Evolutionary conservation across 2,797 vertebrate species (phyloP).

Genomic region (Helarctos malayanus): DNA sequence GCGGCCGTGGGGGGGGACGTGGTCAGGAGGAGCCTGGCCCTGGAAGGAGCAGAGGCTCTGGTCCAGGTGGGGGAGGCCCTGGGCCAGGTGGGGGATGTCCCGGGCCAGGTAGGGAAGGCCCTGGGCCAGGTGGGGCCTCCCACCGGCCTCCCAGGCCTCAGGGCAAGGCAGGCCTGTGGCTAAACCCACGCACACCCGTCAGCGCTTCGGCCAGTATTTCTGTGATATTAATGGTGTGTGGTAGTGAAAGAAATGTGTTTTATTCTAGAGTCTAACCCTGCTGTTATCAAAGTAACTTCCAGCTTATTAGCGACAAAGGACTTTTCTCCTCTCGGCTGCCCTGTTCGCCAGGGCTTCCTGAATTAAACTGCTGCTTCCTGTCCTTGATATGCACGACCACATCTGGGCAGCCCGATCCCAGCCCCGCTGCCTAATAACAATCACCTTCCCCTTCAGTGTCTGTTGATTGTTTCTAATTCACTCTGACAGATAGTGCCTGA

Average conservation of each 20-base stretch:
- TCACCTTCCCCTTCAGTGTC: conserved; percentile 99
- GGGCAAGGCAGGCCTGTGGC: conserved; percentile 87
- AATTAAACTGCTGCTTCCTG: conserved; percentile 99
- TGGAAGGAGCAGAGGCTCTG: background rate
- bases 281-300: conserved; percentile 99
- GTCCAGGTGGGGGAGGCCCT: too few relatives aligned
- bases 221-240: conserved; percentile 91
- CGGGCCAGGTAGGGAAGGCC: background rate
- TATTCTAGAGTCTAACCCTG: conserved; percentile 94
- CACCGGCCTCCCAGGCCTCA: conserved; percentile 62
- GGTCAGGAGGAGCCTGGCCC: conserved; percentile 58
- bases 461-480: conserved; percentile 99
- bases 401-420: conserved; percentile 99
- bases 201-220: conserved; percentile 90
- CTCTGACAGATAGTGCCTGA: conserved; percentile 99
- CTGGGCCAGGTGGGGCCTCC: background rate
- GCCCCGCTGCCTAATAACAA: conserved; percentile 99
- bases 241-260: conserved; percentile 91
- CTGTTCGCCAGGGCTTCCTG: conserved; percentile 97
- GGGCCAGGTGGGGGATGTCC: background rate
- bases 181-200: conserved; percentile 88
- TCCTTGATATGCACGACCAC: conserved; percentile 99
- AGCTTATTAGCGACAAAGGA: conserved; percentile 98
- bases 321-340: conserved; percentile 96
- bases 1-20: conserved; percentile 3